Evolutionary conservation across 2,797 vertebrate species (phyloP), one percentile per base, ranked within the genome.

Genomic region (Thripadectes ignobilis): DNA sequence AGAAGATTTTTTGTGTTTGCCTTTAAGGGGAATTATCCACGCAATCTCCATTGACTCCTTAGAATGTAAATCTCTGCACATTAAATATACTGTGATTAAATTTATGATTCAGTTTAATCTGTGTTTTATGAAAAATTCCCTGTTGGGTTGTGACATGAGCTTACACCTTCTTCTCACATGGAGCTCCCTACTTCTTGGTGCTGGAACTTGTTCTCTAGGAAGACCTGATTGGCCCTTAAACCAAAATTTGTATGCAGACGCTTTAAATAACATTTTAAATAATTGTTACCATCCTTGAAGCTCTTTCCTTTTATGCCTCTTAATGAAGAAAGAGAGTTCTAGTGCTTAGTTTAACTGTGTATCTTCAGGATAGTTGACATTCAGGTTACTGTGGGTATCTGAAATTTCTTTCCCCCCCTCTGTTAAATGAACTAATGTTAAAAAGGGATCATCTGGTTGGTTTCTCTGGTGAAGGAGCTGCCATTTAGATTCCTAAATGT

Each of bases 101-200:
- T 82, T 92, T 92, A 23, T 49, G 27, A 73, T 66, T 54, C 48
- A 79, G 30, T 8, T 39, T 89, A 69, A 73, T 85, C 29, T 5
- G 2, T 91, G 55, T 79, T 87, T 82, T 85, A 27, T 80, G 24
- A 68, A 83, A 77, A n/a, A n/a, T 91, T 83, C 49, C 61, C 26
- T 39, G 0, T 32, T 82, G 46, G 45, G 12, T 21, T 89, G 67
- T 69, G 78, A 71, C 52, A 10, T 52, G 66, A 88, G 22, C 38
- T 80, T 68, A 54, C 41, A 39, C 34, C 80, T 59, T 0, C 52
- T 68, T 54, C 36, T 85, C 29, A 12, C 8, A 0, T 12, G 52
- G 58, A 84, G 14, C 51, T 81, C 30, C 24, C 17, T 57, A 32
- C 34, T 45, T 65, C 11, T 51, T 65, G 38, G 6, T 72, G 38